These are phyloP conservation scores for Steatornis caripensis DNA, from an alignment of 2,113 vertebrate species.

Conservation along the genomic window DNA sequence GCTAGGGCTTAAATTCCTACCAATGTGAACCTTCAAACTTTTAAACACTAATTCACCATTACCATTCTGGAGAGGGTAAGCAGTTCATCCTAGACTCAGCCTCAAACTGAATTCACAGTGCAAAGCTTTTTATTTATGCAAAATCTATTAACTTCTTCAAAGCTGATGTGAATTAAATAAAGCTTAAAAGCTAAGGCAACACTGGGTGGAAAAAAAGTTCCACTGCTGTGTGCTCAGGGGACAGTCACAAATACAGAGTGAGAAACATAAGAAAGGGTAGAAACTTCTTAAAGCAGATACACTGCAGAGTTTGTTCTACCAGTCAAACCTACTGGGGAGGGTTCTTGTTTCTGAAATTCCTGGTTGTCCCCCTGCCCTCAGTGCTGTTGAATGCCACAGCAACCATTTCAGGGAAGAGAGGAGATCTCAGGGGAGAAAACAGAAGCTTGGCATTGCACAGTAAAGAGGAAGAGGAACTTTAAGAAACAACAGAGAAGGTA, in stretches of 20 bases:
- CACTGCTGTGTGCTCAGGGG: neutral
- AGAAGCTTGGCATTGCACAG: neutral
- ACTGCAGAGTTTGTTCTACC: neutral
- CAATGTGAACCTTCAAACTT: neutral
- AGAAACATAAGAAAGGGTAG: neutral
- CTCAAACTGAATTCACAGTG: neutral
- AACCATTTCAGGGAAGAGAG: neutral
- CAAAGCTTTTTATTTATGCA: neutral
- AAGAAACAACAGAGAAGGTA: neutral
- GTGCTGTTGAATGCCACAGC: neutral
- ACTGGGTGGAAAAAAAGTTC: neutral
- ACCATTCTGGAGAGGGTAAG: neutral
- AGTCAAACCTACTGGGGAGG: neutral
- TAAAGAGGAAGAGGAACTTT: neutral
- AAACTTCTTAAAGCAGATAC: neutral
- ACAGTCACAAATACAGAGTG: neutral
- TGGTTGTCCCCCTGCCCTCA: neutral
- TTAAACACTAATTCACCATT: neutral
- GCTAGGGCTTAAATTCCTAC: neutral
- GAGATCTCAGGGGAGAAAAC: neutral
- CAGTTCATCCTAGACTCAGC: neutral
- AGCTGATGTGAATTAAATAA: neutral
- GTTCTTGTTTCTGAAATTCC: neutral
- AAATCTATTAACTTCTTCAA: neutral
- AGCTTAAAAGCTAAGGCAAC: neutral